Percentiles rank a stretch among this genome's conserved stretches.
Conservation (phyloP, 2,888 invertebrate genomes). For the Ommatoiulus sabulosus region DNA sequence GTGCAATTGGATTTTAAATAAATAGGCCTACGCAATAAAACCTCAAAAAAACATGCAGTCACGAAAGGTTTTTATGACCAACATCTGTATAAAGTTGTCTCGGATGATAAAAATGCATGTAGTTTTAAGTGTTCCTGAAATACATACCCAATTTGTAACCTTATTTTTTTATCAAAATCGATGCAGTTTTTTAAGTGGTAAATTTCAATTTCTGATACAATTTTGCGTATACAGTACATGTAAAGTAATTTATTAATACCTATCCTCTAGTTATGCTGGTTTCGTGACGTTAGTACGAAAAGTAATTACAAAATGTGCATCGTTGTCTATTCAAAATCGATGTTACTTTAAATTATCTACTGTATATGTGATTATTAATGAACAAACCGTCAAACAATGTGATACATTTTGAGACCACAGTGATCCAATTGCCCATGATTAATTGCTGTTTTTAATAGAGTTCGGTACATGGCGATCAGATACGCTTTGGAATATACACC, state of each 20-base stretch:
- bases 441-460: background rate
- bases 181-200: background rate
- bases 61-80: background rate
- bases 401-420: background rate
- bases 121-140: background rate
- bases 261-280: background rate
- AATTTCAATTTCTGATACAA: background rate
- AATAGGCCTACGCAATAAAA: conserved; percentile 22
- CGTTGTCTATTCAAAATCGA: background rate
- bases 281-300: background rate
- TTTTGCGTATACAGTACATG: background rate
- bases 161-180: background rate
- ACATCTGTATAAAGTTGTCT: background rate
- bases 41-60: background rate
- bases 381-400: background rate
- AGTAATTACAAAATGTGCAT: background rate
- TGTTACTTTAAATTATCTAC: background rate
- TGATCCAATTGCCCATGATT: background rate
- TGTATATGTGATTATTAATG: background rate
- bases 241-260: background rate
- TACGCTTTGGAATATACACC: background rate
- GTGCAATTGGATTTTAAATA: conserved; percentile 3
- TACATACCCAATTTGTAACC: background rate
- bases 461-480: background rate
- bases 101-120: conserved; percentile 5